Conservation (phyloP, 2,888 invertebrate species). For the Acleris emargana region DNA sequence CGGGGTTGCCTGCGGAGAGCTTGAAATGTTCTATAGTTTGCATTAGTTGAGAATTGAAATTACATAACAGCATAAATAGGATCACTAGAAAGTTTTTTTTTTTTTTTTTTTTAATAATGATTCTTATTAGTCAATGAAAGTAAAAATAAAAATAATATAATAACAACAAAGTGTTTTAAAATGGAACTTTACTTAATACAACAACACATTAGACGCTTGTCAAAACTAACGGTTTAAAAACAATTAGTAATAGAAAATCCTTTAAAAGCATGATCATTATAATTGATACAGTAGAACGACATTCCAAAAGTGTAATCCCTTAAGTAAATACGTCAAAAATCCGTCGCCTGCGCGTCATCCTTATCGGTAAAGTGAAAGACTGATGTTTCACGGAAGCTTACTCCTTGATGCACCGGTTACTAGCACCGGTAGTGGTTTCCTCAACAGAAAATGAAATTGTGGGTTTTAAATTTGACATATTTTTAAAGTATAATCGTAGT, state of each 20-base stretch:
- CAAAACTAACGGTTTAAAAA: conserved; percentile 30
- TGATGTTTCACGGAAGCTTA: conserved; percentile 8
- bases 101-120: too few species aligned
- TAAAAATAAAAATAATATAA: too few species aligned
- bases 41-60: too few species aligned
- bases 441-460: too few species aligned
- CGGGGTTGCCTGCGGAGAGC: too few species aligned
- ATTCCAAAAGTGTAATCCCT: conserved; percentile 29
- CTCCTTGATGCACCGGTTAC: conserved; percentile 11
- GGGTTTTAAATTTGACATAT: too few species aligned
- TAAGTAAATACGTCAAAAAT: conserved; percentile 19
- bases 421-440: not conserved
- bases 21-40: too few species aligned
- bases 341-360: conserved; percentile 9
- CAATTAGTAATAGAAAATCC: conserved; percentile 25
- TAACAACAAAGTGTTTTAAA: not conserved
- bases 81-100: too few species aligned
- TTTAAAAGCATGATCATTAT: conserved; percentile 31
- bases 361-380: conserved; percentile 15
- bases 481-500: too few species aligned
- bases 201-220: conserved; percentile 7
- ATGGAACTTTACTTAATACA: not conserved
- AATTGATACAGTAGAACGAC: conserved; percentile 21
- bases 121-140: too few species aligned
- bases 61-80: too few species aligned